phyloP scores from a whole-genome alignment of 2,797 vertebrate genomes.

The Neosilurus mollespiculum region DNA sequence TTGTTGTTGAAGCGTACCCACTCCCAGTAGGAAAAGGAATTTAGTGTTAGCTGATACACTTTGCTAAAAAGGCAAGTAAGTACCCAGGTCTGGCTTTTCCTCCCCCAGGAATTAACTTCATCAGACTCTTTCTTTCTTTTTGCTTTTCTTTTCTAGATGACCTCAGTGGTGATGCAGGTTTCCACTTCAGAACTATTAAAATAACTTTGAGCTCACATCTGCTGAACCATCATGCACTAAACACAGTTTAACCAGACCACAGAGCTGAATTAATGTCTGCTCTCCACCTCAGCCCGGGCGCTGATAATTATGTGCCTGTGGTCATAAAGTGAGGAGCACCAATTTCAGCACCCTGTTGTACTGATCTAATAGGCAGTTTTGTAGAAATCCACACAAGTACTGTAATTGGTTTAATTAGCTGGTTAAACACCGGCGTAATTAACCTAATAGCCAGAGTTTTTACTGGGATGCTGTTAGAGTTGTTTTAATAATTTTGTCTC shows the following conservation, averaged over 20 bases:
- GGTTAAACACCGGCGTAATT: background rate
- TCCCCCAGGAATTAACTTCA: background rate
- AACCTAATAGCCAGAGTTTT: background rate
- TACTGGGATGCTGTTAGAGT: background rate
- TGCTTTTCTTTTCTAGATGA: background rate
- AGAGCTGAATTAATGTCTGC: constrained; percentile 39
- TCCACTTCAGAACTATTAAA: constrained; percentile 18
- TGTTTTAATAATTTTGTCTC: background rate
- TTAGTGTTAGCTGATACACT: constrained; percentile 13
- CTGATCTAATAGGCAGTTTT: background rate
- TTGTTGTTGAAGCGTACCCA: background rate
- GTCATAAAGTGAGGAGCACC: constrained; percentile 11
- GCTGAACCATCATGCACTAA: background rate
- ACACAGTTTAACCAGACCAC: background rate
- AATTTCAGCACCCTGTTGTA: background rate
- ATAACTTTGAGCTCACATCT: background rate
- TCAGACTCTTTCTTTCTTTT: background rate
- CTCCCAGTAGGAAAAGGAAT: background rate
- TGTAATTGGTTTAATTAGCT: background rate
- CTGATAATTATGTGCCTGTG: constrained; percentile 37
- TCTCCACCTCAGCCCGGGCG: constrained; percentile 39
- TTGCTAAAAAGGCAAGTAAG: background rate
- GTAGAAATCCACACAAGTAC: background rate
- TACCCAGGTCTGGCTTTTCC: background rate
- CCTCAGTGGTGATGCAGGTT: background rate